Conservation (phyloP, 2,888 invertebrate species). For the Dichetophora obliterata region DNA sequence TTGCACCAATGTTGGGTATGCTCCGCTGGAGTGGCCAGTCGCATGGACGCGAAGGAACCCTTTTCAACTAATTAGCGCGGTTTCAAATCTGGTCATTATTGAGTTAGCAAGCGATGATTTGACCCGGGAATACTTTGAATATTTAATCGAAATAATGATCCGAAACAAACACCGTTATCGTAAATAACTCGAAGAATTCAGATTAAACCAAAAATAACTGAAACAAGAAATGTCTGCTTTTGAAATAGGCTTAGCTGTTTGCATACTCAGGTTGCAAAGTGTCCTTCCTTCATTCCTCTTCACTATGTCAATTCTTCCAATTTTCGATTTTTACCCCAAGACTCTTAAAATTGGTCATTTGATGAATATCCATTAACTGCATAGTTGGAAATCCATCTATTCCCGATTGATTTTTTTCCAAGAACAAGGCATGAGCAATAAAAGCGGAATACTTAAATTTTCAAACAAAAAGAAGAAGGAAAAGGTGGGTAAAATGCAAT, state of each 20-base stretch:
- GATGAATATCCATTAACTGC: too few relatives aligned
- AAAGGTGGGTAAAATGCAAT: background rate
- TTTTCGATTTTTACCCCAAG: too few relatives aligned
- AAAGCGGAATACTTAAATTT: background rate
- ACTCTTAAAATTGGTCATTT: too few relatives aligned
- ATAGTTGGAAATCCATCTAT: background rate
- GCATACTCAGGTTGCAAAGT: background rate
- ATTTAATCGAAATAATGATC: background rate
- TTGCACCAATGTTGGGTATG: background rate
- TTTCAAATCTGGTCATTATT: background rate
- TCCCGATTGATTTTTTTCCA: background rate
- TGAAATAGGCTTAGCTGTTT: too few relatives aligned
- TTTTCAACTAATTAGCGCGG: slow-evolving; percentile 17
- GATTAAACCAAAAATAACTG: too few relatives aligned
- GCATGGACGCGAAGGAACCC: background rate
- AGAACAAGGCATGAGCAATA: background rate
- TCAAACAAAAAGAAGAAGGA: background rate
- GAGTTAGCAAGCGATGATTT: background rate
- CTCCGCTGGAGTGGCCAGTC: background rate
- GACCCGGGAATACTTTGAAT: background rate
- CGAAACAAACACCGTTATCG: background rate
- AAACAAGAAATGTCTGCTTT: too few relatives aligned
- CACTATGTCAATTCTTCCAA: background rate
- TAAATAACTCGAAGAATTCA: too few relatives aligned
- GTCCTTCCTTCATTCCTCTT: background rate